Evolutionary conservation across 2,113 vertebrate genomes (phyloP), one percentile per base, ranked within the genome.

Genomic region (Amphiprion percula): DNA sequence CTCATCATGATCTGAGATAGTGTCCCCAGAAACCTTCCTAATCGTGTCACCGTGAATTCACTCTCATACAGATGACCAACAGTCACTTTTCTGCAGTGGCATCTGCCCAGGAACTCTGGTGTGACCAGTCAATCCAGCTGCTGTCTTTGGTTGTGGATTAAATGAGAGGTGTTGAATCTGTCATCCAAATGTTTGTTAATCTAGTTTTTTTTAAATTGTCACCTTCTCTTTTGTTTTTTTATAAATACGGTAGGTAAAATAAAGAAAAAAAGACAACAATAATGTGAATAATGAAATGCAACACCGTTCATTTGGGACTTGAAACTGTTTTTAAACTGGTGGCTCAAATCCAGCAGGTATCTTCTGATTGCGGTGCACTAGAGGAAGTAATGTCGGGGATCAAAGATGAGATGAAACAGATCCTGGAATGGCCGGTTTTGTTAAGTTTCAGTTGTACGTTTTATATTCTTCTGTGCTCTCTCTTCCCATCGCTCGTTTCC

Each of bases 281-380:
- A 46, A 80, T 54, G 61, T 55, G 50, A 74, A 76, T 33, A 50
- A 67, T 46, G 64, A 80, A 58, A 80, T 80, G 67, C 69, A 61
- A 82, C 56, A 84, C 54, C 70, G 63, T 75, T 80, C 0, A 15
- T 79, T 62, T 50, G 73, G 67, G 55, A 17, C 74, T 68, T 63
- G 47, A 50, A 33, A n/a, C 68, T 61, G 10, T 16, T 74, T 86
- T 82, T 56, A 65, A 85, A 88, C 75, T 66, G 78, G 88, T 80
- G 91, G 91, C 91, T 93, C 89, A 88, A 88, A 87, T 89, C 90
- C 87, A 91, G 89, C 86, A 88, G 83, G 91, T 85, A 46, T 89
- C 78, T 65, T 88, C 77, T 81, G 83, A 83, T 77, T 49, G 58
- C 74, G 83, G 83, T 88, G 89, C 74, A 80, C 56, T 66, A 73